These are phyloP conservation scores for Marmota monax DNA, from an alignment of 2,113 vertebrate species.

Conservation along the genomic window DNA sequence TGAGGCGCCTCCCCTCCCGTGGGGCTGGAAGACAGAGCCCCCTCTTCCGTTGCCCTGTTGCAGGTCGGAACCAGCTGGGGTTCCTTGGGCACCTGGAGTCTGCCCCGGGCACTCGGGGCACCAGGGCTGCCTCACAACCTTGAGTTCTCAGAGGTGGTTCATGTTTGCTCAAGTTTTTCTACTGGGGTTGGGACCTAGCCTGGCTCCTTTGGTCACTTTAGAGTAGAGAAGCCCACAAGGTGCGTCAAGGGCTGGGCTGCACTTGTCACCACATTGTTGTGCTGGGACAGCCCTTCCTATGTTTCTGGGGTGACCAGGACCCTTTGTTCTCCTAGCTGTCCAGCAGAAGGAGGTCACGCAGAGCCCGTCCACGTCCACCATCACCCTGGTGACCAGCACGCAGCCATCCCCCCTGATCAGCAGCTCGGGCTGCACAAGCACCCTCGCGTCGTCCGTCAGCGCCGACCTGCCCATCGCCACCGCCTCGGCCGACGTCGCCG, in stretches of 20 bases:
- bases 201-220: not conserved
- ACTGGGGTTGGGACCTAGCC: not conserved
- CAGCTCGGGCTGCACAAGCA: slow-evolving; percentile 89
- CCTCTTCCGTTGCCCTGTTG: not conserved
- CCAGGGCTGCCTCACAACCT: rapidly evolving
- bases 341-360: slow-evolving; percentile 96
- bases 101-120: not conserved
- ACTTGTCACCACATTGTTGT: rapidly evolving
- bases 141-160: not conserved
- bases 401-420: slow-evolving; percentile 92
- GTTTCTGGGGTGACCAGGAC: not conserved
- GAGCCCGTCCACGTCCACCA: slow-evolving; percentile 93
- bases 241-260: not conserved
- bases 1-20: too few species aligned
- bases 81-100: not conserved
- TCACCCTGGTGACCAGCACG: slow-evolving; percentile 95
- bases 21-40: rapidly evolving
- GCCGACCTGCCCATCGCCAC: slow-evolving; percentile 95
- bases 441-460: slow-evolving; percentile 89
- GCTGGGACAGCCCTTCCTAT: not conserved
- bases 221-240: rapidly evolving
- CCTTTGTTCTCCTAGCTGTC: slow-evolving; percentile 86
- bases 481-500: slow-evolving; percentile 96
- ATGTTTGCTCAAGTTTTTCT: not conserved
- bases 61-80: too few species aligned